These are phyloP conservation scores for Ammodytes dubius DNA, from an alignment of 2,113 vertebrate species.

Conservation along the genomic window DNA sequence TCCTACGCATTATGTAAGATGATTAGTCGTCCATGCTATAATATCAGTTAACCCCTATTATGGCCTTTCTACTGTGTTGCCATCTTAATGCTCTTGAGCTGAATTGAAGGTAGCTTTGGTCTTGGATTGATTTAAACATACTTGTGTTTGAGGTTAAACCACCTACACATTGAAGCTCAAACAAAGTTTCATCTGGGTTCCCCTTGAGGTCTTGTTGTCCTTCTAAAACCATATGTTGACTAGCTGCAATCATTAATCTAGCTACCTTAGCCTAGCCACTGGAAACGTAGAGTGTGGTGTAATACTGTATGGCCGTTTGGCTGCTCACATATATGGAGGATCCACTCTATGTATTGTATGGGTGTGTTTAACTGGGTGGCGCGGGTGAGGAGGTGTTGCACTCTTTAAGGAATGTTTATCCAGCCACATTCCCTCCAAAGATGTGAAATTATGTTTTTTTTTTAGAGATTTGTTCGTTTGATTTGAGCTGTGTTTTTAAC, in stretches of 20 bases:
- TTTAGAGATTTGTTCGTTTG: slow-evolving; percentile 22
- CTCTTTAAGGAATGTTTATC: slow-evolving; percentile 3
- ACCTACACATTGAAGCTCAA: not conserved
- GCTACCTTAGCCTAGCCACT: slow-evolving; percentile 23
- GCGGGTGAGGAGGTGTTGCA: slow-evolving; percentile 20
- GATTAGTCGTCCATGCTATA: not conserved
- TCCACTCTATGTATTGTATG: not conserved
- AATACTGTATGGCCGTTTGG: not conserved
- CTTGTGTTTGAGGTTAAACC: not conserved
- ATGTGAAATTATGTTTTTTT: slow-evolving; percentile 16
- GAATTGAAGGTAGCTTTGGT: not conserved
- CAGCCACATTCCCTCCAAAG: no score
- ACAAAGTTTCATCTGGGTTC: not conserved
- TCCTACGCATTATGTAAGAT: not conserved
- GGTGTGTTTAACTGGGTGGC: slow-evolving; percentile 47
- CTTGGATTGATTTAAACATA: not conserved
- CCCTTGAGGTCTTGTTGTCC: not conserved
- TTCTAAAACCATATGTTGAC: not conserved
- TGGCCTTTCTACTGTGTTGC: not conserved
- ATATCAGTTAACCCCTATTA: not conserved
- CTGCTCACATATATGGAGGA: slow-evolving; percentile 5
- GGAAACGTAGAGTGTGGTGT: slow-evolving; percentile 35
- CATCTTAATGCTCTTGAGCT: not conserved
- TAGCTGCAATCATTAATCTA: slow-evolving; percentile 45
- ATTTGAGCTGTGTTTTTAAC: slow-evolving; percentile 45